Base-by-base conservation (phyloP, 1,140 invertebrate genomes). In the Alviniconcha marisindica region DNA sequence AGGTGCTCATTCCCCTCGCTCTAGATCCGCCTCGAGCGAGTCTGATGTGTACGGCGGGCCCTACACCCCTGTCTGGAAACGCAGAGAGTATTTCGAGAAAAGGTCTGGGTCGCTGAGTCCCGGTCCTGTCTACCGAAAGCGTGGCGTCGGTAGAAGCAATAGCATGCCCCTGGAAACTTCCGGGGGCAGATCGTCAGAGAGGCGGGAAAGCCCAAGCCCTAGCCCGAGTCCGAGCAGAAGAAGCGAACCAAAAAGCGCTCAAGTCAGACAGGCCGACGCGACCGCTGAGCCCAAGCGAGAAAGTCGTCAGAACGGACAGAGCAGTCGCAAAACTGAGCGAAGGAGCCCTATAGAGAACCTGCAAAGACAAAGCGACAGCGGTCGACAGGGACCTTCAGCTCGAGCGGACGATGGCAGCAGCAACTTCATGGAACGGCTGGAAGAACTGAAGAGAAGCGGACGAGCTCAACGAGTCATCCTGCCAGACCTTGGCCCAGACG, bases 361-460 rank as follows among this genome's bases (percentile, higher is more conserved):
- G 31, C 31, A 1, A 36, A 38, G 31, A 36, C 2, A n/a, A 4
- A 21, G 24, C 24, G 28, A 51, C 15, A 24, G 33, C 31, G 31
- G 51, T 24, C 33, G 51, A 36, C 48, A 24, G 24, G 77, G 40
- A 18, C 33, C 36, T 36, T 21, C 69, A 5, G 3, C 36, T 3
- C 69, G 18, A 5, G 24, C 14, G 5, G 14, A 40, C 10, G 69
- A 71, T 1, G 73, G 4, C 42, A 51, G 28, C 73, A 54, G 73
- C 73, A 40, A 24, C 73, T 76, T 76, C 40, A 48, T 76, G 73
- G 73, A 76, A 24, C n/a, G 33, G n/a, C 78, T 80, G 60, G 56
- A 80, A 36, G 60, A 66, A 10, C 40, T 80, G 78, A 80, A 44
- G 51, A 38, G 56, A 21, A 63, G 78, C n/a, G 56, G 56, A 31